Percentiles rank a stretch among this genome's conserved stretches.
Evolutionary conservation across 2,113 vertebrate genomes (phyloP).

Genomic region (Peromyscus polionotus): DNA sequence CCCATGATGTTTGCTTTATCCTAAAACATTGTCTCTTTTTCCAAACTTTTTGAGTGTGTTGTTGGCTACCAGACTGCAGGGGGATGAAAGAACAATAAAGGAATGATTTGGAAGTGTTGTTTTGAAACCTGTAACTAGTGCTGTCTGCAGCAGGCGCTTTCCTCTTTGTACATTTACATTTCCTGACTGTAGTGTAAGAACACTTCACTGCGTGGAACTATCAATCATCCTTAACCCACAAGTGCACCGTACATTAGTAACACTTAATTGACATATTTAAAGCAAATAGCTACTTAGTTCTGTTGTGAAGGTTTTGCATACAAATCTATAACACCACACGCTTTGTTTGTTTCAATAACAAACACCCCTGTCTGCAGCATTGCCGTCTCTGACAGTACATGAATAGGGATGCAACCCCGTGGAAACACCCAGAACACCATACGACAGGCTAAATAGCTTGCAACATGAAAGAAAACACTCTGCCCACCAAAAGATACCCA

Average conservation of each 20-base stretch:
- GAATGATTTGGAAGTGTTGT: conserved; percentile 82
- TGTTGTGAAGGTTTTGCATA: conserved; percentile 86
- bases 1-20: conserved; percentile 57
- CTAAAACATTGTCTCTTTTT: conserved; percentile 52
- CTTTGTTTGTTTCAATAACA: conserved; percentile 85
- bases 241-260: conserved; percentile 88
- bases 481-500: neutral
- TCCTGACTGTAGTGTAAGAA: conserved; percentile 87
- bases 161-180: conserved; percentile 85
- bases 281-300: conserved; percentile 90
- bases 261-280: conserved; percentile 90
- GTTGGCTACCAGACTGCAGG: conserved; percentile 71
- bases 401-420: conserved; percentile 59
- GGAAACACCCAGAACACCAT: conserved; percentile 60
- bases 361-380: conserved; percentile 79
- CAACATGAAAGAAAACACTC: neutral
- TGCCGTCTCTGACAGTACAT: conserved; percentile 76
- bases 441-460: neutral
- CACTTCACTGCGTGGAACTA: conserved; percentile 86
- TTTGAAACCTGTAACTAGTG: conserved; percentile 87
- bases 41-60: conserved; percentile 64
- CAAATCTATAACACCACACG: conserved; percentile 80
- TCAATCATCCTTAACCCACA: conserved; percentile 89
- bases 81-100: conserved; percentile 82
- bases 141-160: conserved; percentile 83